These are phyloP conservation scores for Silurus asotus DNA, from an alignment of 2,113 vertebrate species.

Conservation along the genomic window DNA sequence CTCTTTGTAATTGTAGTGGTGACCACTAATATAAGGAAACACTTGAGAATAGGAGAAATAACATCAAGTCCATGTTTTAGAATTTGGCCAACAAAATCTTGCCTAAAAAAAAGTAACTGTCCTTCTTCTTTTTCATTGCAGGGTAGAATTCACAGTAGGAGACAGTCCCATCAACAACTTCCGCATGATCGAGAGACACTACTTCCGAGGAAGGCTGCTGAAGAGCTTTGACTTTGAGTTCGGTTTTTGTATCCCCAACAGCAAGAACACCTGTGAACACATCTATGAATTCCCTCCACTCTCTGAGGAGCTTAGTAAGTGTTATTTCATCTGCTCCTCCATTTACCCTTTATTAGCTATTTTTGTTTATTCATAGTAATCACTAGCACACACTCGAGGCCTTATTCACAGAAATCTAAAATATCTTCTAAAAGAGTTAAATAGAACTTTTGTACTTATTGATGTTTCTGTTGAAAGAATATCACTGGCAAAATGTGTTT, in stretches of 20 bases:
- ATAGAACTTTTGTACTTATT: neutral
- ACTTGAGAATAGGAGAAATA: neutral
- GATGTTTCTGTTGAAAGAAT: neutral
- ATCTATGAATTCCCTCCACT: slow-evolving; percentile 97
- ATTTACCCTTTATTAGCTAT: neutral
- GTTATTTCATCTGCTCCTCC: neutral
- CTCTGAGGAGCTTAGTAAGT: slow-evolving; percentile 94
- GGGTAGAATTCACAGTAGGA: slow-evolving; percentile 97
- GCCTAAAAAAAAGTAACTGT: neutral
- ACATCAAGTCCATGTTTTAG: neutral
- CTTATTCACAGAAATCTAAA: neutral
- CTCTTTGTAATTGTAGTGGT: neutral
- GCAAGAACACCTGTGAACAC: slow-evolving; percentile 97
- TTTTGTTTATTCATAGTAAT: neutral
- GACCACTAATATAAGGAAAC: neutral
- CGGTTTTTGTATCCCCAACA: slow-evolving; percentile 98
- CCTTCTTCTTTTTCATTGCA: slow-evolving; percentile 58
- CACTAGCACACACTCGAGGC: neutral
- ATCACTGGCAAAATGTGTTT: neutral
- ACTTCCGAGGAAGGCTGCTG: slow-evolving; percentile 91
- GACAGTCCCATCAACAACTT: slow-evolving; percentile 96
- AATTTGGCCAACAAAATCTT: neutral
- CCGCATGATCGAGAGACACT: slow-evolving; percentile 98
- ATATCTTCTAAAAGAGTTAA: neutral
- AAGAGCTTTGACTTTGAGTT: slow-evolving; percentile 99